Base-by-base conservation (phyloP, 2,888 invertebrate species). In the Strigamia transsilvanica region DNA sequence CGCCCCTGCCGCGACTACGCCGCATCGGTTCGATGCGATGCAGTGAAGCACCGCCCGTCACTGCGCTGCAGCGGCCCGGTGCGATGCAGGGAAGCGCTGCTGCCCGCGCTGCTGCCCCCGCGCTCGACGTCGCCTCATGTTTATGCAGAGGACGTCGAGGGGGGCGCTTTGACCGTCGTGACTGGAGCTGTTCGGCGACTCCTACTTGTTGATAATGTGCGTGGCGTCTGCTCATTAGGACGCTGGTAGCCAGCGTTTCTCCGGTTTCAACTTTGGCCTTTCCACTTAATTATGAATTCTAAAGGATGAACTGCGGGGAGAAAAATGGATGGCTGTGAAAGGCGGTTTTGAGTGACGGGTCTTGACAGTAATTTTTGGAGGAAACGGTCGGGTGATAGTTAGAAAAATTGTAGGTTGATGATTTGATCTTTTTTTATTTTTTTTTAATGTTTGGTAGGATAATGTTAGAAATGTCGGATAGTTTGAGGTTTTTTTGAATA, bases 31-130 rank as follows among this genome's bases (percentile, higher is more conserved):
- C 23, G 61, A 61, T 10, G 61, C 61, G 18, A 9, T 61, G 61
- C 61, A 61, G 61, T 10, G 61, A 61, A 61, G 61, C 61, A 61
- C 61, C 61, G 61, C 61, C 61, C 23, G 61, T 21, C 18, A n/a
- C 61, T 13, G 5, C n/a, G 13, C 51, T n/a, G n/a, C 15, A n/a
- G 13, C 51, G n/a, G 13, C 34, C 4, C 34, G 34, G 34, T 9
- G 51, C 51, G 51, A 4, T 51, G 51, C 51, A 51, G 51, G 3
- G 51, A 51, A 51, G 51, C 51, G 10, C 51, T n/a, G n/a, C n/a
- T n/a, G n/a, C n/a, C n/a, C n/a, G n/a, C n/a, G n/a, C n/a, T n/a
- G n/a, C n/a, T n/a, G n/a, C n/a, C n/a, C n/a, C n/a, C 5, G 4
- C 3, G 4, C 5, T 6, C 5, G 4, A 4, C 51, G 2, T 61